phyloP scores from a whole-genome alignment of 92 coral and sea anemone genomes.

The Heliopora coerulea region DNA sequence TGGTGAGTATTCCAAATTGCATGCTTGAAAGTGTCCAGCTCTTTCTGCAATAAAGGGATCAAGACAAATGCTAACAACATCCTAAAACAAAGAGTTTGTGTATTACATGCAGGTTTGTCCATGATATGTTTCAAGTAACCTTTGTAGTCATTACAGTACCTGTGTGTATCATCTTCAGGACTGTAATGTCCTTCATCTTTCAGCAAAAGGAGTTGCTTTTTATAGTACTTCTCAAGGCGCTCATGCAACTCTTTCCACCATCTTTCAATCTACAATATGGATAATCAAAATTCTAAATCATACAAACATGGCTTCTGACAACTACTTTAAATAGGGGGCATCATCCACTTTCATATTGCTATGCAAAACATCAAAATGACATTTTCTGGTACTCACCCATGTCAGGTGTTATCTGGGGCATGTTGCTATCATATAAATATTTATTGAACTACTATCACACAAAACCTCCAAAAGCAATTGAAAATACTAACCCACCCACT shows the following conservation, averaged over 20 bases:
- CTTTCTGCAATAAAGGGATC: conserved; percentile 23
- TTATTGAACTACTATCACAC: background rate
- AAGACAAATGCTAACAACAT: conserved; percentile 20
- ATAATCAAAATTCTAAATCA: too few relatives aligned
- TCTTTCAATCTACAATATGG: conserved; percentile 5
- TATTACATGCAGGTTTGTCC: background rate
- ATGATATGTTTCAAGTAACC: background rate
- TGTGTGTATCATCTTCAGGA: background rate
- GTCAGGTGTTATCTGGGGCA: too few relatives aligned
- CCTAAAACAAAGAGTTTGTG: background rate
- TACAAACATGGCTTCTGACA: too few relatives aligned
- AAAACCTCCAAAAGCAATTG: background rate
- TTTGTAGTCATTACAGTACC: background rate
- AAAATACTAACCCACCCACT: background rate
- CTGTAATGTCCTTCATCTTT: background rate
- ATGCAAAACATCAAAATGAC: too few relatives aligned
- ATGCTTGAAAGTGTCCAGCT: conserved; percentile 18
- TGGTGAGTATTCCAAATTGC: conserved; percentile 16
- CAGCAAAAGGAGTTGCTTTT: background rate
- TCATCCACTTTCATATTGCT: too few relatives aligned
- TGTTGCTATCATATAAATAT: too few relatives aligned
- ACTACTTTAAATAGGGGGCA: too few relatives aligned
- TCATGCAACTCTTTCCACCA: conserved; percentile 5
- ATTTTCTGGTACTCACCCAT: too few relatives aligned
- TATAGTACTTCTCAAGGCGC: background rate